Percentiles rank a stretch among this genome's conserved stretches.
These are phyloP conservation scores for Poecile montanus DNA, from an alignment of 2,797 vertebrate genomes.

Conservation along the genomic window DNA sequence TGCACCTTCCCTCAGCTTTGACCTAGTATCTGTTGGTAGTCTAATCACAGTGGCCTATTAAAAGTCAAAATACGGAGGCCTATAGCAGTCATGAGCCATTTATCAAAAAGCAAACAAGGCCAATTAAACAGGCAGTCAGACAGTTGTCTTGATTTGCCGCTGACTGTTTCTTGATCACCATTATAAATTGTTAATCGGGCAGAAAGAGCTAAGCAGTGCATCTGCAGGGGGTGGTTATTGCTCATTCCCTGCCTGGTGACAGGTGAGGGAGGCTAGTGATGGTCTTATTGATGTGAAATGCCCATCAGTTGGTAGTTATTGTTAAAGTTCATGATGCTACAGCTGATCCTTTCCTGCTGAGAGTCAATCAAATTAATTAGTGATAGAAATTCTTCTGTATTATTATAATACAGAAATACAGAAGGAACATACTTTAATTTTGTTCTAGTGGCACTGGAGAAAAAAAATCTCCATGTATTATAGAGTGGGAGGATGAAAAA, in stretches of 20 bases:
- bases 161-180: conserved; percentile 99
- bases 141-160: conserved; percentile 98
- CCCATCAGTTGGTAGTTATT: conserved; percentile 91
- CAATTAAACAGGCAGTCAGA: conserved; percentile 97
- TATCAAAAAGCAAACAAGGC: conserved; percentile 98
- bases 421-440: conserved; percentile 76
- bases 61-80: conserved; percentile 89
- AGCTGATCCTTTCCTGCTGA: conserved; percentile 85
- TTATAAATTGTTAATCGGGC: conserved; percentile 99
- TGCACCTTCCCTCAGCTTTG: conserved; percentile 93
- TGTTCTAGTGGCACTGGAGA: conserved; percentile 67
- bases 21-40: conserved; percentile 98
- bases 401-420: conserved; percentile 77
- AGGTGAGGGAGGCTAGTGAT: conserved; percentile 88
- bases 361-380: conserved; percentile 97
- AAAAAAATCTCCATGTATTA: conserved; percentile 75
- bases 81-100: conserved; percentile 92
- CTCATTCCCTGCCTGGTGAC: conserved; percentile 90
- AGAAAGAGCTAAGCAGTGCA: conserved; percentile 88
- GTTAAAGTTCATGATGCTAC: conserved; percentile 85
- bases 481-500: conserved; percentile 43
- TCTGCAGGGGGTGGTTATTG: conserved; percentile 85
- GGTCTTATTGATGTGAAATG: conserved; percentile 88
- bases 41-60: conserved; percentile 97
- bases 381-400: conserved; percentile 82